Conservation (phyloP, 2,113 vertebrate genomes). For the Hemibagrus wyckioides region DNA sequence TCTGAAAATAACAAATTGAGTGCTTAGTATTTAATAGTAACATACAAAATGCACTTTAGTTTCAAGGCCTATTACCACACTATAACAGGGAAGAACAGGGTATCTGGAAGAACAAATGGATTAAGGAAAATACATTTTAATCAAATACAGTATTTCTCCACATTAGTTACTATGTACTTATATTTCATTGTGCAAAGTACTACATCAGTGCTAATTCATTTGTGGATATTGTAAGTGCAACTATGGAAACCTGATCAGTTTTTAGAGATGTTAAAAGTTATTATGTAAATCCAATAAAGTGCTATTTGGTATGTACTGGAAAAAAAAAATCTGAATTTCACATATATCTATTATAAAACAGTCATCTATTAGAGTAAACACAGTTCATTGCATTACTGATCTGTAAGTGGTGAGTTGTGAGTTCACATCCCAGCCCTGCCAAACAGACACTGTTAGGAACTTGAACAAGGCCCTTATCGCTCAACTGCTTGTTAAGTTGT, state of each 20-base stretch:
- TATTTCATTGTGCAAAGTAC: background rate
- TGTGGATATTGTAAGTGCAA: background rate
- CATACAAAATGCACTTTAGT: background rate
- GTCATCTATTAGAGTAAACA: background rate
- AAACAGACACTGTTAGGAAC: no score
- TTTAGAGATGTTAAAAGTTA: no score
- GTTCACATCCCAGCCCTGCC: background rate
- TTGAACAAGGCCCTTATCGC: no score
- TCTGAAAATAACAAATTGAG: background rate
- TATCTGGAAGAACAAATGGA: background rate
- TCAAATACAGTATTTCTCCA: background rate
- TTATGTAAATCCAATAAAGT: background rate
- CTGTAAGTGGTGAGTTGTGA: background rate
- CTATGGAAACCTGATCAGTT: background rate
- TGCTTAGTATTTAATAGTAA: background rate
- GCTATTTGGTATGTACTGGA: background rate
- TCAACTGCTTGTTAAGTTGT: background rate
- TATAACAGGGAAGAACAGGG: no score
- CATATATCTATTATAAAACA: background rate
- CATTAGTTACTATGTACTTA: background rate
- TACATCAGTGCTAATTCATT: background rate
- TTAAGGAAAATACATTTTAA: background rate
- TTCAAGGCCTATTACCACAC: no score
- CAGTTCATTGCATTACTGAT: background rate
- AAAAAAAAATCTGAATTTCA: background rate